Conservation (phyloP, 2,113 vertebrate species). For the Odontophorus gujanensis region DNA sequence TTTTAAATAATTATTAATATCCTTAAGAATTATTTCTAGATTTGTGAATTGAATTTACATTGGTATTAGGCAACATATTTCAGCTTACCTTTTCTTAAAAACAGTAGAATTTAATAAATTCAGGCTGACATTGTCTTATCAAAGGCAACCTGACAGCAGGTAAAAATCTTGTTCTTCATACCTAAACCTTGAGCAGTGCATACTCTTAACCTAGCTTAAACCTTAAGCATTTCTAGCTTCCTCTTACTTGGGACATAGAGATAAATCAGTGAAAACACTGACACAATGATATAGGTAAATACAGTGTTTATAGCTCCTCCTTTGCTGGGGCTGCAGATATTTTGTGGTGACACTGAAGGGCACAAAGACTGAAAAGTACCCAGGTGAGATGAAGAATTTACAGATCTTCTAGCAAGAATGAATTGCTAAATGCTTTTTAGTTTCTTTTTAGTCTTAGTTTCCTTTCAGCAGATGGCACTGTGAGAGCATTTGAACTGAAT, state of each 20-base stretch:
- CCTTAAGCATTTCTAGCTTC: neutral
- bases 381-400: neutral
- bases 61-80: neutral
- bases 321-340: neutral
- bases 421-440: neutral
- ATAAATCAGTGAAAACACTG: neutral
- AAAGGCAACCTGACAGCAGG: neutral
- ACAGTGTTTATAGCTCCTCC: neutral
- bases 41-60: neutral
- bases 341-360: neutral
- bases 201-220: neutral
- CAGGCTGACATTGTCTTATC: neutral
- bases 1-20: neutral
- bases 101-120: neutral
- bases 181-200: neutral
- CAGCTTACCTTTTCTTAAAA: neutral
- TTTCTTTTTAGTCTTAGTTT: neutral
- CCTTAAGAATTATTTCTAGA: neutral
- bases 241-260: neutral
- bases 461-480: conserved; percentile 65
- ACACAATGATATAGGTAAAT: neutral
- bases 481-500: conserved; percentile 24
- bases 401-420: neutral
- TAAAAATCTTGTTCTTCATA: neutral
- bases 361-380: neutral